phyloP scores from a whole-genome alignment of 2,888 invertebrate species.

The Drosophila mimica region DNA sequence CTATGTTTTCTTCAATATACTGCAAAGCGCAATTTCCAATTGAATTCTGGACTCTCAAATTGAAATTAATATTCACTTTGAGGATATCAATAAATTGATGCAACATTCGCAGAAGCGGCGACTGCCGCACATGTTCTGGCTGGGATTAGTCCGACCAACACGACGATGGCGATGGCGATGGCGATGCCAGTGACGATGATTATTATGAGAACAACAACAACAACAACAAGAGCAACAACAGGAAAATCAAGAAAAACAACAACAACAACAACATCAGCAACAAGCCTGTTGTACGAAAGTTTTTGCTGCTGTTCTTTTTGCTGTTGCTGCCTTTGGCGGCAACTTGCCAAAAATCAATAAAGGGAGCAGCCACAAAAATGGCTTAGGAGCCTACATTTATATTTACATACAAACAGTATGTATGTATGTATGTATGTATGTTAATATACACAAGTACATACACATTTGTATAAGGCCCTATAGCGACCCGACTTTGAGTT shows the following conservation, averaged over 20 bases:
- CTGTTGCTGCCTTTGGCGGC: conserved; percentile 33
- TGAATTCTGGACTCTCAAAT: conserved; percentile 61
- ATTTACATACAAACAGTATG: conserved; percentile 1
- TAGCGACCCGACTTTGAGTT: conserved; percentile 1
- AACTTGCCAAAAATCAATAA: conserved; percentile 52
- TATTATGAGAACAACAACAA: conserved; percentile 24
- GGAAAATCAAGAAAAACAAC: not conserved
- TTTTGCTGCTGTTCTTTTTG: conserved; percentile 12
- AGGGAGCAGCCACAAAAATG: conserved; percentile 53
- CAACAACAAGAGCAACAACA: not conserved
- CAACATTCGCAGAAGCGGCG: conserved; percentile 23
- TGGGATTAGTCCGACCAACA: conserved; percentile 42
- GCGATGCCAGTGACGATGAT: conserved; percentile 20
- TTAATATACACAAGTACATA: not conserved
- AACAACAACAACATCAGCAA: conserved; percentile 7
- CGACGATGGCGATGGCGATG: conserved; percentile 7
- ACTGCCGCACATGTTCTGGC: conserved; percentile 35
- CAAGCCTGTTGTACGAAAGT: conserved; percentile 21
- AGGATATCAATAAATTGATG: conserved; percentile 48
- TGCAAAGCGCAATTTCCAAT: conserved; percentile 43
- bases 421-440: no score
- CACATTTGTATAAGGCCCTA: conserved; percentile 21
- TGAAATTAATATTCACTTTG: conserved; percentile 74
- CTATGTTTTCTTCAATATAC: conserved; percentile 20
- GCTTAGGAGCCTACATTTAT: conserved; percentile 35